Evolutionary conservation across 1,140 invertebrate species (phyloP).

Genomic region (Drosophila aff.): DNA sequence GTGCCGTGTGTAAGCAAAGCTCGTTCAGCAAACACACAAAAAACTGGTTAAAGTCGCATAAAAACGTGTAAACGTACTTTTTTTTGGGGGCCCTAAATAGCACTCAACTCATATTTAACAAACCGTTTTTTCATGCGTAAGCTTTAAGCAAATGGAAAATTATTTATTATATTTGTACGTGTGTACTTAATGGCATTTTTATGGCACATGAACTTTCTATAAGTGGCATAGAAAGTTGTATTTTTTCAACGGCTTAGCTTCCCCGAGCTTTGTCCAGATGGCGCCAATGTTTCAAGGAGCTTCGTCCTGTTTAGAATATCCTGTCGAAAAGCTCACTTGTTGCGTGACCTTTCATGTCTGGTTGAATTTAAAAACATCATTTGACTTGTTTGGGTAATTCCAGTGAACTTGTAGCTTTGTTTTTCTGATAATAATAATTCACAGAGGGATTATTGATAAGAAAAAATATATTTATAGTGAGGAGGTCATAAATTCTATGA

Average conservation of each 20-base stretch:
- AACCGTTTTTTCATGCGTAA: constrained; percentile 34
- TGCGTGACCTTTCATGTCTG: constrained; percentile 20
- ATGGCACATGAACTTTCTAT: constrained; percentile 47
- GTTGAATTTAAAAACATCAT: background rate
- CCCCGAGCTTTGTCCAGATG: constrained; percentile 51
- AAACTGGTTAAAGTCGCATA: constrained; percentile 32
- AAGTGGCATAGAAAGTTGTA: constrained; percentile 35
- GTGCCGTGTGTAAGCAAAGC: background rate
- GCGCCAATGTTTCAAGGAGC: constrained; percentile 42
- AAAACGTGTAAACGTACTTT: constrained; percentile 20
- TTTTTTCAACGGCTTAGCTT: constrained; percentile 10
- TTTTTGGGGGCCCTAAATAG: constrained; percentile 1
- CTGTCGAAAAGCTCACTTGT: constrained; percentile 52
- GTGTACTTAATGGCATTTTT: constrained; percentile 35
- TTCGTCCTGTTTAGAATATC: constrained; percentile 52
- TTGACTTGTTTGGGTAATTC: constrained; percentile 5
- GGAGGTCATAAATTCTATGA: background rate
- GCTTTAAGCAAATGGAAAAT: constrained; percentile 32
- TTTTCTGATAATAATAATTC: background rate
- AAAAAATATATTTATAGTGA: background rate
- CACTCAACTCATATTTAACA: constrained; percentile 48
- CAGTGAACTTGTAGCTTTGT: constrained; percentile 1
- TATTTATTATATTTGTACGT: constrained; percentile 30
- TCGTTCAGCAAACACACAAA: background rate
- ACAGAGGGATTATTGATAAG: constrained; percentile 9